These are phyloP conservation scores for Microtus montanus DNA, from an alignment of 2,113 vertebrate species.

Conservation along the genomic window DNA sequence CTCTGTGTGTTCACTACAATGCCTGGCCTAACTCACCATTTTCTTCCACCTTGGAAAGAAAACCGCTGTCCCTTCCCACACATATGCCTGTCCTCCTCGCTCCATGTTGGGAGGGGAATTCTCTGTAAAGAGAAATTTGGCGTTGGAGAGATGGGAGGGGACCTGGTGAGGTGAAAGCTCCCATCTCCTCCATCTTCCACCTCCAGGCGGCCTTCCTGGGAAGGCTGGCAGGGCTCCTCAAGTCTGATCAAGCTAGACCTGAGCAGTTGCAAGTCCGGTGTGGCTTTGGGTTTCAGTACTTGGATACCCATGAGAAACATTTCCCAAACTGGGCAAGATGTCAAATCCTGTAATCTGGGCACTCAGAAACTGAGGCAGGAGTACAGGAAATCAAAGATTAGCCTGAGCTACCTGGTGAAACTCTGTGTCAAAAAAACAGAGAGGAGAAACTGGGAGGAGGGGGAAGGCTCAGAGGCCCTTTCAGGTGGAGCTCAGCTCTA, in stretches of 20 bases:
- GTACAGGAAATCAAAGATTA: neutral
- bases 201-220: neutral
- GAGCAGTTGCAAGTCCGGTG: neutral
- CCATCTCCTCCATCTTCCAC: neutral
- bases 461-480: neutral
- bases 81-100: neutral
- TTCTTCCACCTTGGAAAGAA: conserved; percentile 12
- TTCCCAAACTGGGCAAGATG: neutral
- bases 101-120: neutral
- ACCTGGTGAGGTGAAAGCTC: neutral
- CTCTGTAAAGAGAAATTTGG: neutral
- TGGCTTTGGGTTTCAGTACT: neutral
- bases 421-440: neutral
- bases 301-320: neutral
- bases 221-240: too few relatives aligned
- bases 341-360: neutral
- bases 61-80: neutral
- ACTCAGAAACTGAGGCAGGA: neutral
- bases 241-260: neutral
- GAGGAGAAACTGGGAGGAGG: neutral
- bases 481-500: neutral
- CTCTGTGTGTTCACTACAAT: neutral
- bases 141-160: neutral
- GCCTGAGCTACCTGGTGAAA: neutral
- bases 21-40: neutral